These are phyloP conservation scores for Dipodomys merriami DNA, from an alignment of 2,113 vertebrate species.

Conservation along the genomic window DNA sequence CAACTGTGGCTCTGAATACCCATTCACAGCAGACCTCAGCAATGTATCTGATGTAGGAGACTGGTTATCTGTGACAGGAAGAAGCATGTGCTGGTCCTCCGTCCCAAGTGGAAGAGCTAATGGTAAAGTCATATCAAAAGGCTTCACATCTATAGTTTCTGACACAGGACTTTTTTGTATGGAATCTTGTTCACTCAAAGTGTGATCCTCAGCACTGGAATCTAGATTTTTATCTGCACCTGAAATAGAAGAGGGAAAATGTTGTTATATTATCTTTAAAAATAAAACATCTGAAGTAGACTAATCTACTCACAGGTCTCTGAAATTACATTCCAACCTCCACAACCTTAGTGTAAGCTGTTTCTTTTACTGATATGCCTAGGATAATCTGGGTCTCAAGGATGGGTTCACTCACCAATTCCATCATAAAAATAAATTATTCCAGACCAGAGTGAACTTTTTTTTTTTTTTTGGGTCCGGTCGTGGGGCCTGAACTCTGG, in stretches of 20 bases:
- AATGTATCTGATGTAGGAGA: constrained; percentile 86
- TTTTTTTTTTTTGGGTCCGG: no score
- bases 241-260: constrained; percentile 44
- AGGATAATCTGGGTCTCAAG: neutral
- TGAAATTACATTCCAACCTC: neutral
- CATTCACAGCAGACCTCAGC: constrained; percentile 85
- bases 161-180: constrained; percentile 86
- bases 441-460: neutral
- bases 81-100: constrained; percentile 89
- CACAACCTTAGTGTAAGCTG: neutral
- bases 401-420: neutral
- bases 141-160: constrained; percentile 87
- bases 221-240: constrained; percentile 85
- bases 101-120: constrained; percentile 87
- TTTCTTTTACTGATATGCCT: neutral
- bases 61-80: constrained; percentile 86
- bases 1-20: constrained; percentile 90
- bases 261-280: constrained; percentile 1
- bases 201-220: constrained; percentile 79
- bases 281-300: neutral
- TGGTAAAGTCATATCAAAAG: constrained; percentile 87
- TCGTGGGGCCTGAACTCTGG: no score
- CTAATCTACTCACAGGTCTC: neutral
- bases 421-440: neutral
- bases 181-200: constrained; percentile 85